phyloP scores from a whole-genome alignment of 2,113 vertebrate genomes.

The Myanophis thanlyinensis region DNA sequence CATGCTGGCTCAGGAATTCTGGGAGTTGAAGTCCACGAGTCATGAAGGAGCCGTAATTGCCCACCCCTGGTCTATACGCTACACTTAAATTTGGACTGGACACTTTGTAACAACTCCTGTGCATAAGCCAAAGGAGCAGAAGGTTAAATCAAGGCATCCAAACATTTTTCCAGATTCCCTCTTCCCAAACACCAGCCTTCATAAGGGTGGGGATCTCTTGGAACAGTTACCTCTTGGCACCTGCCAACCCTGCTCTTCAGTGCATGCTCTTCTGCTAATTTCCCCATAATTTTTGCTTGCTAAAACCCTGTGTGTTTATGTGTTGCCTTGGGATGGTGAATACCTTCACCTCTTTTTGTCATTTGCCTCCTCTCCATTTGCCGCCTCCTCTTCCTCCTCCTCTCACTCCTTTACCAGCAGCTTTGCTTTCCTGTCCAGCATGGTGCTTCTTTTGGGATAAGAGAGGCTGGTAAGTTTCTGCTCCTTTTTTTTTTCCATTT shows the following conservation, averaged over 20 bases:
- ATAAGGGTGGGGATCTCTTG: neutral
- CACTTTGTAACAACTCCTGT: neutral
- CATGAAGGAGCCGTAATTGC: no score
- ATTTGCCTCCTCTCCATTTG: constrained; percentile 28
- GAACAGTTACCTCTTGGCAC: neutral
- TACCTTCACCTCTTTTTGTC: neutral
- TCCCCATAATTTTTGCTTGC: constrained; percentile 28
- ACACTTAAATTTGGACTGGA: neutral
- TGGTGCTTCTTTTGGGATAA: constrained; percentile 64
- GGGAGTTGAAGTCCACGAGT: no score
- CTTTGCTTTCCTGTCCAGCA: constrained; percentile 50
- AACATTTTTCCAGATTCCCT: neutral
- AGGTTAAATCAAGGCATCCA: neutral
- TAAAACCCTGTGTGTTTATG: neutral
- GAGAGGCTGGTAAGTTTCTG: constrained; percentile 60
- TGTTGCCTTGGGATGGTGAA: constrained; percentile 19
- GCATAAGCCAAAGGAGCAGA: neutral
- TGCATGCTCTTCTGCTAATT: constrained; percentile 24
- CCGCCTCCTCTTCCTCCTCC: constrained; percentile 4
- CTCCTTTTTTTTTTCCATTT: constrained; percentile 52
- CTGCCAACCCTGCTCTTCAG: constrained; percentile 12
- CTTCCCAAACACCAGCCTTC: neutral
- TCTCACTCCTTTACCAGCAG: constrained; percentile 5
- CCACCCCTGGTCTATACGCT: neutral
- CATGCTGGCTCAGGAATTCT: no score